These are phyloP conservation scores for Bugulina stolonifera DNA, from an alignment of 2,888 invertebrate species.

Conservation along the genomic window DNA sequence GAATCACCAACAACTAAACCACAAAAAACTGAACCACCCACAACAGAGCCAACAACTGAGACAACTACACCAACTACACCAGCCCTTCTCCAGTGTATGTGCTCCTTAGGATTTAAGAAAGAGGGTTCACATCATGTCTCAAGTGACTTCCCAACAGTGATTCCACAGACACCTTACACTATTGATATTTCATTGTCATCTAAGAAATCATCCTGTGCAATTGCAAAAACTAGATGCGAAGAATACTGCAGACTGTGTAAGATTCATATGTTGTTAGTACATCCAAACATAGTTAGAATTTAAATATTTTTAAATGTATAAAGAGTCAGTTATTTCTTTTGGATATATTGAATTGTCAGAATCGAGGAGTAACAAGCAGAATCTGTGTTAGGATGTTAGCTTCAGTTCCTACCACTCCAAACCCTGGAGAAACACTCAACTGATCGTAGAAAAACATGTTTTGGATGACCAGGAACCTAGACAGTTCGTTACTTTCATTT, in stretches of 20 bases:
- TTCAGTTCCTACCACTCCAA: too few species aligned
- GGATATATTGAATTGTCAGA: too few species aligned
- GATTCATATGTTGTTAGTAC: background rate
- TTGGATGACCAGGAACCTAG: too few species aligned
- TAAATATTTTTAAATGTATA: too few species aligned
- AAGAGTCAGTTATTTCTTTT: too few species aligned
- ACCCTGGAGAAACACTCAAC: too few species aligned
- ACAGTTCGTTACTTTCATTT: too few species aligned
- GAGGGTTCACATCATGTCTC: conserved; percentile 2
- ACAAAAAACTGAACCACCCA: background rate
- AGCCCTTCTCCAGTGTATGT: background rate
- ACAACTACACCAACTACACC: background rate
- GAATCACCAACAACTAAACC: background rate
- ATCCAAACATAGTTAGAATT: too few species aligned
- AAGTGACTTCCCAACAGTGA: background rate
- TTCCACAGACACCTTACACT: background rate
- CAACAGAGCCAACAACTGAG: background rate
- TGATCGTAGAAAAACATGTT: too few species aligned
- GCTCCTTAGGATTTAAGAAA: conserved; percentile 5
- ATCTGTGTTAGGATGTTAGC: too few species aligned
- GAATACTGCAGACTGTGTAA: background rate
- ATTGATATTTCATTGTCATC: background rate
- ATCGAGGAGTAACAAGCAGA: too few species aligned
- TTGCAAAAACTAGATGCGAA: background rate
- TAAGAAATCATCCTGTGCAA: background rate